Conservation (phyloP, 2,888 invertebrate species). For the Hyposoter didymator region DNA sequence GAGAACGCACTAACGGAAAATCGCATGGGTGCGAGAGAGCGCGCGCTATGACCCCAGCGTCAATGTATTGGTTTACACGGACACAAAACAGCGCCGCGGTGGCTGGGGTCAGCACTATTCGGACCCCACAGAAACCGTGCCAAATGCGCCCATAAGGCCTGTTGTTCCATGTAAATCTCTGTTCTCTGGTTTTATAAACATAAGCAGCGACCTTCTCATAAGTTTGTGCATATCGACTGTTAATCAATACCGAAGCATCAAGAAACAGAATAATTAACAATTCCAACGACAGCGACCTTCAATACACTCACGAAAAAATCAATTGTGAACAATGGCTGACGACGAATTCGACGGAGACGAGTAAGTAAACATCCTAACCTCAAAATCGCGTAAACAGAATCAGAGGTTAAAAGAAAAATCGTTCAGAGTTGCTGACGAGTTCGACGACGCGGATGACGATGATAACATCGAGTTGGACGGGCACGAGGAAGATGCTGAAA, state of each 20-base stretch:
- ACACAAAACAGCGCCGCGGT: too few relatives aligned
- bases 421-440: constrained; percentile 90
- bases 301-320: neutral
- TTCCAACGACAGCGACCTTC: neutral
- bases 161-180: too few relatives aligned
- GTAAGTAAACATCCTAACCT: constrained; percentile 84
- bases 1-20: too few relatives aligned
- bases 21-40: too few relatives aligned
- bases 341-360: constrained; percentile 94
- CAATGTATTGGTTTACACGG: too few relatives aligned
- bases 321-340: constrained; percentile 88
- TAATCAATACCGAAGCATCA: neutral
- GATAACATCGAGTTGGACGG: constrained; percentile 95
- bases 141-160: too few relatives aligned
- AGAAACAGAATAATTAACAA: neutral
- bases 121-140: too few relatives aligned
- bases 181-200: too few relatives aligned
- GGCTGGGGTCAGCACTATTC: too few relatives aligned
- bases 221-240: neutral
- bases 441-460: constrained; percentile 95
- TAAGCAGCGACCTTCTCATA: too few relatives aligned
- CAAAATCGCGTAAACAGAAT: constrained; percentile 31
- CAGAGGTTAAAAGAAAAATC: neutral
- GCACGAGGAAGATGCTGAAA: constrained; percentile 94
- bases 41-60: too few relatives aligned